These are phyloP conservation scores for Heliconius erato DNA, from an alignment of 2,888 invertebrate genomes.

Conservation along the genomic window DNA sequence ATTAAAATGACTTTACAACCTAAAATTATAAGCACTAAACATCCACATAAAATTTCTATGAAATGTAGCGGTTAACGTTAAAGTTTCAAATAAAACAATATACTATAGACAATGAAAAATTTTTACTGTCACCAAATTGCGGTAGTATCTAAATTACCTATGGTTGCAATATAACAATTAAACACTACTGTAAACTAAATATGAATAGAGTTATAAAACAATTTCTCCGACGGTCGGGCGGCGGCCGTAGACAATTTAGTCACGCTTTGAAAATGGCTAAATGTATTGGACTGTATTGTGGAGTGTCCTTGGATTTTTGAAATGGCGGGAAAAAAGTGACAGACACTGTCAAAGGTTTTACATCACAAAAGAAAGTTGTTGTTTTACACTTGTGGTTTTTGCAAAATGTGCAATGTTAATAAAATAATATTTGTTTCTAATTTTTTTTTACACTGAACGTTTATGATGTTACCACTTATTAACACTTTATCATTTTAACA, in stretches of 20 bases:
- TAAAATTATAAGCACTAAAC: constrained; percentile 37
- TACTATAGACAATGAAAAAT: constrained; percentile 54
- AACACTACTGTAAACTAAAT: constrained; percentile 76
- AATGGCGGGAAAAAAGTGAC: constrained; percentile 21
- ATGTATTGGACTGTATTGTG: constrained; percentile 59
- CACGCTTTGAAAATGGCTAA: constrained; percentile 60
- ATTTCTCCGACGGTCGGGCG: constrained; percentile 60
- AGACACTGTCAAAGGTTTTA: constrained; percentile 6
- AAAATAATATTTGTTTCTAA: constrained; percentile 26
- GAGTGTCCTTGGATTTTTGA: constrained; percentile 53
- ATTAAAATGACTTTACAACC: constrained; percentile 28
- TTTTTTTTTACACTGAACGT: background rate
- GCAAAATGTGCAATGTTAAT: constrained; percentile 37
- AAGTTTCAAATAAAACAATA: constrained; percentile 54
- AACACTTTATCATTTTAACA: background rate
- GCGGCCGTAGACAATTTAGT: constrained; percentile 54
- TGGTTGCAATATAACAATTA: constrained; percentile 74
- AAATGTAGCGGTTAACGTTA: constrained; percentile 49
- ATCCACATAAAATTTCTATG: constrained; percentile 32
- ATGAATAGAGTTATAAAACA: constrained; percentile 64
- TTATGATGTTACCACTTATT: background rate
- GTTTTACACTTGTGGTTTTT: constrained; percentile 34
- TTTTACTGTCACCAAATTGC: constrained; percentile 64
- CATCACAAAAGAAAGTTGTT: constrained; percentile 34
- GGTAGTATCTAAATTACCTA: constrained; percentile 72